Evolutionary conservation across 1,140 invertebrate species (phyloP).

Genomic region (Sminthurides bifidus): DNA sequence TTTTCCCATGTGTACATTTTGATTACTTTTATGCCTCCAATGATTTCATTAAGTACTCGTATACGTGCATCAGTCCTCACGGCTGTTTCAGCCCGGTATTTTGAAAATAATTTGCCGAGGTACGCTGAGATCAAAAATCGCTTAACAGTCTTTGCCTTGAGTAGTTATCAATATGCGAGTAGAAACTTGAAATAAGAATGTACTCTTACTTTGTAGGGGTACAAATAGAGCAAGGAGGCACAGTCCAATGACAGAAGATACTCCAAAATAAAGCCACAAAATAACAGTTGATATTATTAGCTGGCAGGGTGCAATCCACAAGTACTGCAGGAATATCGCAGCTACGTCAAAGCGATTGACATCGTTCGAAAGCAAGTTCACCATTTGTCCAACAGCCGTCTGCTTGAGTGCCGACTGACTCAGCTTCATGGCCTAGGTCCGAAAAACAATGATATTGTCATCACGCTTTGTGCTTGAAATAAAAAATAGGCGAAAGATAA

Average conservation of each 20-base stretch:
- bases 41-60: conserved; percentile 44
- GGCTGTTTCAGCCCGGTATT: conserved; percentile 35
- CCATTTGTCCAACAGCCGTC: conserved; percentile 5
- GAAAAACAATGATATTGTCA: background rate
- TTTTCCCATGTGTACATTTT: conserved; percentile 46
- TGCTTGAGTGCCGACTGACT: conserved; percentile 6
- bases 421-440: conserved; percentile 4
- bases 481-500: background rate
- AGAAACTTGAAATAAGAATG: background rate
- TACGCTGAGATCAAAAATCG: conserved; percentile 30
- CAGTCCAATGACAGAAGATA: conserved; percentile 41
- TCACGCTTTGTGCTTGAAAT: background rate
- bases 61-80: conserved; percentile 38
- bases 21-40: conserved; percentile 45
- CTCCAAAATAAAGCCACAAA: conserved; percentile 40
- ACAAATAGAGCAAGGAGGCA: conserved; percentile 41
- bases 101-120: conserved; percentile 38
- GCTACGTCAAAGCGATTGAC: conserved; percentile 37
- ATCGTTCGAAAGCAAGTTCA: conserved; percentile 15
- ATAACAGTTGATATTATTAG: conserved; percentile 38
- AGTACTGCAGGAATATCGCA: conserved; percentile 42
- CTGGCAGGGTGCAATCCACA: conserved; percentile 43
- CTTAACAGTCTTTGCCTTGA: conserved; percentile 5
- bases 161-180: background rate
- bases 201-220: conserved; percentile 40